Evolutionary conservation across 1,140 invertebrate genomes (phyloP).

Genomic region (Belonocnema kinseyi): DNA sequence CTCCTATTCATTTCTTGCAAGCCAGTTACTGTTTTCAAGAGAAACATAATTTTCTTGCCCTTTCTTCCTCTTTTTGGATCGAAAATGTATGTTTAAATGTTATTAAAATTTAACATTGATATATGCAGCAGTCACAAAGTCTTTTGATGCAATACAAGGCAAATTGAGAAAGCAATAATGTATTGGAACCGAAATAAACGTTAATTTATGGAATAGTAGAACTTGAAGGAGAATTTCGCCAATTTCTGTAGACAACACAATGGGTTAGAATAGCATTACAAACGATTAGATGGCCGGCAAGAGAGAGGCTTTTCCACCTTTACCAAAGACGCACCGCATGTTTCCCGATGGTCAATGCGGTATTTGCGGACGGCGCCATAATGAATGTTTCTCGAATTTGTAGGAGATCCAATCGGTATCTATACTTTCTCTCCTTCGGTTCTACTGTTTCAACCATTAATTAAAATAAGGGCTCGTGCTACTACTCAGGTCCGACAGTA

Average conservation of each 20-base stretch:
- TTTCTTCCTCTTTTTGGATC: too few species aligned
- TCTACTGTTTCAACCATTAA: constrained; percentile 7
- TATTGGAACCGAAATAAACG: background rate
- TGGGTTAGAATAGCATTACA: constrained; percentile 14
- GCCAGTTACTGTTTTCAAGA: too few species aligned
- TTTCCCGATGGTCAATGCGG: constrained; percentile 31
- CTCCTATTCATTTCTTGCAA: too few species aligned
- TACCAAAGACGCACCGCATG: constrained; percentile 30
- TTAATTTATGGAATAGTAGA: constrained; percentile 5
- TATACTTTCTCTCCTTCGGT: constrained; percentile 28
- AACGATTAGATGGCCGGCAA: constrained; percentile 12
- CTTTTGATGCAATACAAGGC: too few species aligned
- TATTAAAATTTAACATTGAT: too few species aligned
- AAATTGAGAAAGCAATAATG: background rate
- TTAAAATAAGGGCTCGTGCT: constrained; percentile 28
- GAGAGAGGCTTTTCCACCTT: background rate
- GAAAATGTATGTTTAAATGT: too few species aligned
- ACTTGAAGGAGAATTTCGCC: constrained; percentile 21
- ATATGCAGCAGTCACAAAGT: too few species aligned
- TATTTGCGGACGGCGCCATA: background rate
- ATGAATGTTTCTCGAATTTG: constrained; percentile 28
- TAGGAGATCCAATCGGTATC: constrained; percentile 25
- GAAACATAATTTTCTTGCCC: too few species aligned
- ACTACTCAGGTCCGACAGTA: constrained; percentile 1
- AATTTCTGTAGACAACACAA: background rate